phyloP scores from a whole-genome alignment of 1,140 invertebrate genomes.

The Ips nitidus region DNA sequence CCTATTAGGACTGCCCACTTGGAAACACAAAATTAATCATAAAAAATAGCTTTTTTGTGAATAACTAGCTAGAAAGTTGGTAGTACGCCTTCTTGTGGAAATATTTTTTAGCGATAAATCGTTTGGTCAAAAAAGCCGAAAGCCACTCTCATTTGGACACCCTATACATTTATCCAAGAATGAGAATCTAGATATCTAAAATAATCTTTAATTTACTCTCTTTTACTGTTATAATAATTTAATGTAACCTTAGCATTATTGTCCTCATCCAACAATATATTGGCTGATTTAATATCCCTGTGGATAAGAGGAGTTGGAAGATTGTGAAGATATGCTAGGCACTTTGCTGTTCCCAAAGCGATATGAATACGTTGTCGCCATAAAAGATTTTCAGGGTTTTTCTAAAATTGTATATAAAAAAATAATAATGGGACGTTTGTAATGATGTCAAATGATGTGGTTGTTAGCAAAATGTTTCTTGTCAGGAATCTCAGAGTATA shows the following conservation, averaged over 20 bases:
- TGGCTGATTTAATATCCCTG: conserved; percentile 76
- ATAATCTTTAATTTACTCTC: too few relatives aligned
- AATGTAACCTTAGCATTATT: conserved; percentile 62
- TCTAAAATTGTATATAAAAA: not conserved
- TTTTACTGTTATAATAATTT: not conserved
- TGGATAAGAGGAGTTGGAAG: conserved; percentile 63
- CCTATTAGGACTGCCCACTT: too few relatives aligned
- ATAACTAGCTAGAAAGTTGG: too few relatives aligned
- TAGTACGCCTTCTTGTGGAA: too few relatives aligned
- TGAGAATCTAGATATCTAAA: too few relatives aligned
- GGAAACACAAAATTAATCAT: too few relatives aligned
- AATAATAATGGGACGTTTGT: not conserved
- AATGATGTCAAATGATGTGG: not conserved
- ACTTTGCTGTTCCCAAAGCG: conserved; percentile 62
- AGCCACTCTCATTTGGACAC: too few relatives aligned
- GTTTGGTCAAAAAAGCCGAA: too few relatives aligned
- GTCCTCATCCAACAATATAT: conserved; percentile 67
- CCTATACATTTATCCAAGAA: too few relatives aligned
- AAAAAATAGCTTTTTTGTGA: too few relatives aligned
- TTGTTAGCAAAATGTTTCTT: not conserved
- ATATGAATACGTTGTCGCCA: conserved; percentile 61
- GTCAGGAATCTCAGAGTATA: not conserved
- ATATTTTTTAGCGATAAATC: too few relatives aligned
- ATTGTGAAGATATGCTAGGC: conserved; percentile 66
- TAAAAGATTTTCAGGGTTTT: conserved; percentile 42